Conservation (phyloP, 2,888 invertebrate species). For the Chaitophorus viminalis region DNA sequence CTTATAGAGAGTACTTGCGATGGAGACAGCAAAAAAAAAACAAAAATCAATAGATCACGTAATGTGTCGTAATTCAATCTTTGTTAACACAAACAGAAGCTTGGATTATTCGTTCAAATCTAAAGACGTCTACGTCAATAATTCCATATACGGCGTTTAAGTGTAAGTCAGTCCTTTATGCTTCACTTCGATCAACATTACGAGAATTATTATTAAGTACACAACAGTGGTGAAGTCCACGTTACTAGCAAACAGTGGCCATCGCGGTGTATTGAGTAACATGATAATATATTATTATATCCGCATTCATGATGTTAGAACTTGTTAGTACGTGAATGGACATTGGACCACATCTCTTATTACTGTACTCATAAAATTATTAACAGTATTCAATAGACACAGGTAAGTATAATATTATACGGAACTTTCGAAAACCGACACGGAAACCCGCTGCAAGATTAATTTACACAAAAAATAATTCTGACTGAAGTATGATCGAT, state of each 20-base stretch:
- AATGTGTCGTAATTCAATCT: neutral
- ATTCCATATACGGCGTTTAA: neutral
- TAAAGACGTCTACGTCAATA: neutral
- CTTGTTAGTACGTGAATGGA: neutral
- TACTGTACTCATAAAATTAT: neutral
- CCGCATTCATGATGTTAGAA: neutral
- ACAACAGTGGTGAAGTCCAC: neutral
- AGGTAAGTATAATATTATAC: neutral
- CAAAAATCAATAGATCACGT: neutral
- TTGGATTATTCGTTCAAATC: too few species aligned
- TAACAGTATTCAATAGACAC: too few species aligned
- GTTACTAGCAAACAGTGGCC: neutral
- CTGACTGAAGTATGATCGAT: neutral
- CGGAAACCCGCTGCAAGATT: neutral
- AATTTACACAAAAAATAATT: neutral
- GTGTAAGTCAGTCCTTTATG: neutral
- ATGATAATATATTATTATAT: neutral
- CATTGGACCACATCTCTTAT: neutral
- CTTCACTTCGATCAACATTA: neutral
- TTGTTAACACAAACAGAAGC: neutral
- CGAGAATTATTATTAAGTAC: neutral
- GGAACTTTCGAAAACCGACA: neutral
- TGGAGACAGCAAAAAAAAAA: neutral
- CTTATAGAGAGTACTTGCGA: neutral
- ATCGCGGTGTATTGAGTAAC: neutral